Evolutionary conservation across 1,140 invertebrate genomes (phyloP).

Genomic region (Scaptodrosophila lebanonensis): DNA sequence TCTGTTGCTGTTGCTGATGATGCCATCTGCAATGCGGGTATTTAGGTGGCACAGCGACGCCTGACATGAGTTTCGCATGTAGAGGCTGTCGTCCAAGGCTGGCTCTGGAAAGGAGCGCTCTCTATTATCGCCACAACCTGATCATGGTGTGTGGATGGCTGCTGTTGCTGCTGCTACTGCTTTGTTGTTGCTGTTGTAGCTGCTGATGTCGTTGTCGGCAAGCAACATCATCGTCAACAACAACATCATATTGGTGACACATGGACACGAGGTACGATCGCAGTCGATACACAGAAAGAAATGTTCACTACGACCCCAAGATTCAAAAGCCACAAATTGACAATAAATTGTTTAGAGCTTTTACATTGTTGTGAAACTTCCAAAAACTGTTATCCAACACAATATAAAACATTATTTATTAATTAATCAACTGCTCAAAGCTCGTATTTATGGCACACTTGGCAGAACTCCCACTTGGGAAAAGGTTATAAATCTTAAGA

Average conservation of each 20-base stretch:
- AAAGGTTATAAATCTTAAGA: too few species aligned
- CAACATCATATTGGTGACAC: constrained; percentile 69
- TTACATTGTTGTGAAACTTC: too few species aligned
- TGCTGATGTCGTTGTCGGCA: constrained; percentile 11
- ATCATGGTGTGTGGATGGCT: constrained; percentile 41
- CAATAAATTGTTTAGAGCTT: too few species aligned
- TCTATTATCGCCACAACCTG: constrained; percentile 58
- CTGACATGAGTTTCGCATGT: constrained; percentile 36
- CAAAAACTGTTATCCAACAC: too few species aligned
- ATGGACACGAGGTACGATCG: constrained; percentile 47
- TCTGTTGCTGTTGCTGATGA: constrained; percentile 34
- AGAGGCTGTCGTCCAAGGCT: constrained; percentile 4
- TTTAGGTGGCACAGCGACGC: not conserved
- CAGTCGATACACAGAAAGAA: too few species aligned
- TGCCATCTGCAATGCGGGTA: constrained; percentile 46
- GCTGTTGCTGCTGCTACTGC: constrained; percentile 13
- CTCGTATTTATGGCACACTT: too few species aligned
- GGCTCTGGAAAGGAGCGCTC: constrained; percentile 21
- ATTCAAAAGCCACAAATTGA: too few species aligned
- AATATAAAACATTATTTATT: too few species aligned
- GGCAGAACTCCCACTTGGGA: too few species aligned
- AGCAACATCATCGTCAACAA: constrained; percentile 63
- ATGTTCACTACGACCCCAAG: too few species aligned
- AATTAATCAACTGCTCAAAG: too few species aligned
- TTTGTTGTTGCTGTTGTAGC: constrained; percentile 16